Evolutionary conservation across 2,113 vertebrate genomes (phyloP), one percentile per base, ranked within the genome.

Genomic region (Artemisiospiza belli): DNA sequence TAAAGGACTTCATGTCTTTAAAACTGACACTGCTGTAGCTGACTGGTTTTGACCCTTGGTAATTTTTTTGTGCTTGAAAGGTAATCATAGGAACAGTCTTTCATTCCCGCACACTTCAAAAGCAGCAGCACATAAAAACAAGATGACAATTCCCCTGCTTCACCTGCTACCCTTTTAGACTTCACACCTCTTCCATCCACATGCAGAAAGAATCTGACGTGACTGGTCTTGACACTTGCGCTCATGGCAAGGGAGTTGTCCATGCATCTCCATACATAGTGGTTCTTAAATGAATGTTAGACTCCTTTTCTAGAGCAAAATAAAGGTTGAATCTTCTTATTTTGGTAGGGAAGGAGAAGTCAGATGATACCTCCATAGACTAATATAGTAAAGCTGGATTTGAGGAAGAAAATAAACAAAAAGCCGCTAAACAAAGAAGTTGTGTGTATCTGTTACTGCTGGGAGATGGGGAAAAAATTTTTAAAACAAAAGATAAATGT

Each of bases 201-300:
- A 27, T 79, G 61, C 47, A 52, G 33, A 31, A 73, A 14, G 14
- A 73, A 47, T 21, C 52, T 82, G 64, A 49, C 2, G 2, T 57
- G 67, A 31, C 49, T 79, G 21, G 14, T 69, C 59, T 58, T 44
- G 55, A 22, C 4, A 6, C 55, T 47, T 61, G 68, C 83, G 83
- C 63, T 80, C n/a, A 41, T 66, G 62, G 23, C 39, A 39, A 30
- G 35, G 64, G 77, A 86, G 39, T 24, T 93, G 41, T 33, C 58
- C n/a, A 0, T 69, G 31, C 21, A 15, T 43, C 41, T 62, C 69
- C 22, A 23, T 25, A 12, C 1, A 1, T 0, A 16, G 31, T 15
- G 25, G 33, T 35, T 66, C 43, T 69, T 21, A 43, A 59, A n/a
- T 61, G n/a, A 19, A 19, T 9, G 6, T 17, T 78, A 19, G 1